Base-by-base conservation (phyloP, 1,140 invertebrate species). In the Drosophila willistoni region DNA sequence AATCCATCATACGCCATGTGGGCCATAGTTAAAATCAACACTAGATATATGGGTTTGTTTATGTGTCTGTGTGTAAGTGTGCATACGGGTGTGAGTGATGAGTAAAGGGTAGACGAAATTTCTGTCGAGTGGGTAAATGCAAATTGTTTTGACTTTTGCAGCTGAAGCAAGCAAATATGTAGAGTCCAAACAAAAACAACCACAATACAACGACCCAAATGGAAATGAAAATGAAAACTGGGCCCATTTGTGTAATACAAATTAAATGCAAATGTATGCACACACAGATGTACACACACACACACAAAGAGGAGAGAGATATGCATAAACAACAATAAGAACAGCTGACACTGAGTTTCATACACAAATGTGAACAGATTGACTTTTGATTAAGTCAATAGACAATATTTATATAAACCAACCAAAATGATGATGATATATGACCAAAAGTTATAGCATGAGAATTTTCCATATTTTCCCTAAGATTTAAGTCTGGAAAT, bases 241-340 rank as follows among this genome's bases (percentile, higher is more conserved):
- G 36, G 36, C 54, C 39, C 67, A 64, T 59, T 70, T 42, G 41
- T 36, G 57, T 73, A 39, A 73, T 34, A 57, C 51, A 68, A 82
- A 76, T 63, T 63, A 64, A 14, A 79, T 85, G 77, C 73, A 84
- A 79, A 84, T 80, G 42, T 79, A 84, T 83, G 80, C 80, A 79
- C 55, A 71, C 57, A 76, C 63, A 44, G n/a, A 62, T 14, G 41
- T 25, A 79, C 54, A 25, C 51, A 13, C 36, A 39, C 17, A 22
- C 56, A 64, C n/a, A 47, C 10, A 13, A n/a, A n/a, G 12, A 39
- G 12, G 36, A 13, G 12, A 39, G 36, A n/a, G 36, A 39, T 7
- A 39, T 25, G 39, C 33, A 51, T 10, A 34, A 55, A 60, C 13
- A 64, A 34, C 39, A 54, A 63, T 36, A 55, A 56, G 47, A 34